These are phyloP conservation scores for Andricus quercusramuli DNA, from an alignment of 2,888 invertebrate species.

Conservation along the genomic window DNA sequence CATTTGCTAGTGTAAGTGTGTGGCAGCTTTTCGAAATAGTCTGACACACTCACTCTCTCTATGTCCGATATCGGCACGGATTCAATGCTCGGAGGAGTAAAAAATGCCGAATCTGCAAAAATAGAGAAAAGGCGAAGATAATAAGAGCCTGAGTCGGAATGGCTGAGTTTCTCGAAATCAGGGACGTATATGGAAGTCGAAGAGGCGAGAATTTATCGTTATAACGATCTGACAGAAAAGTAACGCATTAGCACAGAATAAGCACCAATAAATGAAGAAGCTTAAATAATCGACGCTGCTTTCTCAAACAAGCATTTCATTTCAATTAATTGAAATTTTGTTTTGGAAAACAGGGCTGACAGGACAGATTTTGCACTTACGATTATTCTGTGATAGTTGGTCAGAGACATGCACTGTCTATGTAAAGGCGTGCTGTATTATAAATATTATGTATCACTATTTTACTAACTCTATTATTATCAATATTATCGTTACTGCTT, in stretches of 20 bases:
- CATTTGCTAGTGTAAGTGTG: constrained; percentile 68
- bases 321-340: not conserved
- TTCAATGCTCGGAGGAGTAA: constrained; percentile 67
- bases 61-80: constrained; percentile 65
- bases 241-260: constrained; percentile 17
- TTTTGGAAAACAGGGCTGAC: not conserved
- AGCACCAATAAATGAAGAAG: constrained; percentile 16
- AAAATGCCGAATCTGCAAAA: constrained; percentile 72
- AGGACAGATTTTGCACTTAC: not conserved
- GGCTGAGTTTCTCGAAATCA: constrained; percentile 12
- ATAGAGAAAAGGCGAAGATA: constrained; percentile 64
- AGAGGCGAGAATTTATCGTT: constrained; percentile 15
- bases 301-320: not conserved
- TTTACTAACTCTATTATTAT: constrained; percentile 51
- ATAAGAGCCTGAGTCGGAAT: constrained; percentile 40
- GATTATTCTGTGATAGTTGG: constrained; percentile 28
- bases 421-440: constrained; percentile 47
- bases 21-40: constrained; percentile 68
- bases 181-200: constrained; percentile 46
- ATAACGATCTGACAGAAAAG: constrained; percentile 10
- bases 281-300: constrained; percentile 10
- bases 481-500: constrained; percentile 56
- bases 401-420: constrained; percentile 48
- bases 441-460: constrained; percentile 55
- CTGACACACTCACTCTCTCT: constrained; percentile 66